A percentile compares a stretch with the other conserved stretches of the same genome.
These are phyloP conservation scores for Ailuropoda melanoleuca DNA, from an alignment of 2,113 vertebrate species.

Conservation along the genomic window DNA sequence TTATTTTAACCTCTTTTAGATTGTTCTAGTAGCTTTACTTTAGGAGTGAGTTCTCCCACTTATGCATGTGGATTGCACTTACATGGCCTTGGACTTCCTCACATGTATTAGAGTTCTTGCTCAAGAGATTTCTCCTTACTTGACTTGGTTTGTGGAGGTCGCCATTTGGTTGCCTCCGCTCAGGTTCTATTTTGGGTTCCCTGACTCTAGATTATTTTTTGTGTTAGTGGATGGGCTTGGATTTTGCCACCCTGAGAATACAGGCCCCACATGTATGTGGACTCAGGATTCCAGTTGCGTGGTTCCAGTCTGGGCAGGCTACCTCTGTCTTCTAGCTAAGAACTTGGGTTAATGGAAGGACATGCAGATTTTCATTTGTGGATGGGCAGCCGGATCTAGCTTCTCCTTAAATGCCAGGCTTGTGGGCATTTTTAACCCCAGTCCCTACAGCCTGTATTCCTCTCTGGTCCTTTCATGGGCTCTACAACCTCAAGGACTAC, in stretches of 20 bases:
- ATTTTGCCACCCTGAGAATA: neutral
- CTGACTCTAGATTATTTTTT: neutral
- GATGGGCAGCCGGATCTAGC: neutral
- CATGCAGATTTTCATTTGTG: neutral
- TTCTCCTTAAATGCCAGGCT: neutral
- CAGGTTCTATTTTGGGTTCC: neutral
- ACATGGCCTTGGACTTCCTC: neutral
- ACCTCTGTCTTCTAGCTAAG: neutral
- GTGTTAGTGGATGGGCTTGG: neutral
- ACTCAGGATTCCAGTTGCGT: neutral
- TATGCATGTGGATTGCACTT: neutral
- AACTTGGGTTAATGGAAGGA: neutral
- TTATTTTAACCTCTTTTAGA: neutral
- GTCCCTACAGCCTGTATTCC: neutral
- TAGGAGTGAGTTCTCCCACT: neutral
- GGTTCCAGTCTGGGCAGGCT: neutral
- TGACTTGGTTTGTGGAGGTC: neutral
- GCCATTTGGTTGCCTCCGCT: neutral
- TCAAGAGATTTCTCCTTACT: neutral
- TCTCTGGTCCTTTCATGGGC: neutral
- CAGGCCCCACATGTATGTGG: neutral
- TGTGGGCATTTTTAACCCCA: neutral
- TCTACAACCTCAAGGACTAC: neutral
- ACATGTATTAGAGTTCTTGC: neutral
- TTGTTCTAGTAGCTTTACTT: neutral